Percentiles rank a stretch among this genome's conserved stretches.
These are phyloP conservation scores for Spheniscus humboldti DNA, from an alignment of 2,797 vertebrate genomes.

Conservation along the genomic window DNA sequence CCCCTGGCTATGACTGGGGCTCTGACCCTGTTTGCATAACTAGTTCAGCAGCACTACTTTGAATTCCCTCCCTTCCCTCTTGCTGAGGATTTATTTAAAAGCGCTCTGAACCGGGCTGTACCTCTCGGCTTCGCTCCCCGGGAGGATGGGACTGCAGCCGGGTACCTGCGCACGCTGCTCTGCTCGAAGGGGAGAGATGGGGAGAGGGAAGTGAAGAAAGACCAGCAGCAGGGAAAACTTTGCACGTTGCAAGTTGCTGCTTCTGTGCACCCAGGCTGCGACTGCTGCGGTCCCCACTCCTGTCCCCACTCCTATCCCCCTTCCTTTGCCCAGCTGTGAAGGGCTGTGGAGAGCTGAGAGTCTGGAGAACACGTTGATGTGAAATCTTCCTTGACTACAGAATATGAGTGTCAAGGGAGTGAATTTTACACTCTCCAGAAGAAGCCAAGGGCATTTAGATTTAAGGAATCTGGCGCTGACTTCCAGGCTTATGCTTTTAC, in stretches of 20 bases:
- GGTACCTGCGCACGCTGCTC: neutral
- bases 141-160: neutral
- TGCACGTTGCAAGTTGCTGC: neutral
- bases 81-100: neutral
- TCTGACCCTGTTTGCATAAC: slow-evolving; percentile 13
- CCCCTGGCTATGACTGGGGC: neutral
- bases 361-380: neutral
- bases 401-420: neutral
- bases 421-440: slow-evolving; percentile 13
- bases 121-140: neutral
- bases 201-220: neutral
- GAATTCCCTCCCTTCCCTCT: neutral
- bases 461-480: neutral
- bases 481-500: neutral
- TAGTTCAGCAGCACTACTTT: neutral
- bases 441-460: slow-evolving; percentile 26
- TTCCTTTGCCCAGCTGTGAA: neutral
- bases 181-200: rapidly evolving
- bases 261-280: rapidly evolving
- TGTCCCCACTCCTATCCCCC: neutral
- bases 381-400: neutral
- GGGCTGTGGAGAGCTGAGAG: neutral
- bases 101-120: rapidly evolving
- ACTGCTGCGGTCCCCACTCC: neutral
- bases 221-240: neutral